Evolutionary conservation across 1,140 invertebrate species (phyloP).

Genomic region (Mactra quadrangularis): DNA sequence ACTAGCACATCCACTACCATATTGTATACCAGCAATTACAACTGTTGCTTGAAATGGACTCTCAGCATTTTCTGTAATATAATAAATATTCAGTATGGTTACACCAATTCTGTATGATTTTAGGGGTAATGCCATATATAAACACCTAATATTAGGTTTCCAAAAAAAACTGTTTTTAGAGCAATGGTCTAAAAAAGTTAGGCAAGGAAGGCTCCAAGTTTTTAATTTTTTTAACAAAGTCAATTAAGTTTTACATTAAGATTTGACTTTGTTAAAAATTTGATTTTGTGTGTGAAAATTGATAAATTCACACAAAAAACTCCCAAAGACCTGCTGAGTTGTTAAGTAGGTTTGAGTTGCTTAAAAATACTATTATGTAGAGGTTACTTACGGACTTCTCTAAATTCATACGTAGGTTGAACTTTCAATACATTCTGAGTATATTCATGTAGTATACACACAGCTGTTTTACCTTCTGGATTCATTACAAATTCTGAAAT

Average conservation of each 20-base stretch:
- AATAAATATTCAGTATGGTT: background rate
- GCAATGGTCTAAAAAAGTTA: too few species aligned
- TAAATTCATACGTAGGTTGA: constrained; percentile 56
- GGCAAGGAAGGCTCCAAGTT: too few species aligned
- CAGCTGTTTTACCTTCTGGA: constrained; percentile 51
- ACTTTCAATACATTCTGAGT: constrained; percentile 54
- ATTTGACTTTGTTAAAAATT: too few species aligned
- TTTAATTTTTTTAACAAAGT: too few species aligned
- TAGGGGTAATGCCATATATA: background rate
- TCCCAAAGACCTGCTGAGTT: too few species aligned
- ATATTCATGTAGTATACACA: constrained; percentile 60
- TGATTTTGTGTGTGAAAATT: too few species aligned
- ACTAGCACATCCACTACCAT: constrained; percentile 34
- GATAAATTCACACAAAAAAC: too few species aligned
- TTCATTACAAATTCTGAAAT: constrained; percentile 61
- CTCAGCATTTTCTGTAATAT: constrained; percentile 55
- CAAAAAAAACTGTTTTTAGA: background rate
- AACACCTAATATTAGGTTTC: background rate
- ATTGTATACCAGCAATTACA: constrained; percentile 41
- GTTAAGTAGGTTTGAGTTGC: too few species aligned
- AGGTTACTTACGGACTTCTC: constrained; percentile 56
- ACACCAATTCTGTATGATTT: background rate
- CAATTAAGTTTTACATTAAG: too few species aligned
- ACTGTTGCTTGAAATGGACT: constrained; percentile 48
- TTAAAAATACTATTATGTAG: too few species aligned